Evolutionary conservation across 2,113 vertebrate species (phyloP).

Genomic region (Amblyopsis rosae): DNA sequence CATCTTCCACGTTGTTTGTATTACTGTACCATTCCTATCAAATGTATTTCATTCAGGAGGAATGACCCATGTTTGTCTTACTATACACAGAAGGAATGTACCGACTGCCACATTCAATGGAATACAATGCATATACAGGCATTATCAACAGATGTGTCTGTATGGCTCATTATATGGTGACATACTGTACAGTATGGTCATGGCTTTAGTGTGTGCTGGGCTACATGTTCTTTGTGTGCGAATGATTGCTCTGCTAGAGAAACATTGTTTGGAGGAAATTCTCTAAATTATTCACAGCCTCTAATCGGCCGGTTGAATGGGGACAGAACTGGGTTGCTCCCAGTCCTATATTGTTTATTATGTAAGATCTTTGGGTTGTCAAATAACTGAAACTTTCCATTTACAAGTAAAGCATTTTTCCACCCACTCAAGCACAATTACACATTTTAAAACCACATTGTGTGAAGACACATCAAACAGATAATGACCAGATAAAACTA

Average conservation of each 20-base stretch:
- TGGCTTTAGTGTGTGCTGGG: neutral
- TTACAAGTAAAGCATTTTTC: too few relatives aligned
- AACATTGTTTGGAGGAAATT: conserved; percentile 47
- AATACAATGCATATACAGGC: too few relatives aligned
- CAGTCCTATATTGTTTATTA: conserved; percentile 4
- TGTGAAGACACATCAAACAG: too few relatives aligned
- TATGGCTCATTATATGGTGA: neutral
- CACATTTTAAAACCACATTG: too few relatives aligned
- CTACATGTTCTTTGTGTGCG: conserved; percentile 19
- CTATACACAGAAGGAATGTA: too few relatives aligned
- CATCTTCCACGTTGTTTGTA: too few relatives aligned
- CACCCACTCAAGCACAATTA: too few relatives aligned
- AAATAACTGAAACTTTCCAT: neutral
- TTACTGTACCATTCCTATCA: too few relatives aligned
- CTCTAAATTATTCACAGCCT: conserved; percentile 66
- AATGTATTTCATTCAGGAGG: too few relatives aligned
- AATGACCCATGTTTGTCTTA: too few relatives aligned
- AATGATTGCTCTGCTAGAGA: conserved; percentile 22
- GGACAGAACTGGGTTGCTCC: conserved; percentile 44
- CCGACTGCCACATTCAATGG: too few relatives aligned
- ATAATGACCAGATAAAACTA: too few relatives aligned
- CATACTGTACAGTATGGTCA: neutral
- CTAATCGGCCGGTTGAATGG: conserved; percentile 57
- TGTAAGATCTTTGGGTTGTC: conserved; percentile 8
- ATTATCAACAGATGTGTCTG: conserved; percentile 1